Percentiles rank a stretch among this genome's conserved stretches.
Conservation (phyloP, 2,113 vertebrate species). For the Equus quagga region DNA sequence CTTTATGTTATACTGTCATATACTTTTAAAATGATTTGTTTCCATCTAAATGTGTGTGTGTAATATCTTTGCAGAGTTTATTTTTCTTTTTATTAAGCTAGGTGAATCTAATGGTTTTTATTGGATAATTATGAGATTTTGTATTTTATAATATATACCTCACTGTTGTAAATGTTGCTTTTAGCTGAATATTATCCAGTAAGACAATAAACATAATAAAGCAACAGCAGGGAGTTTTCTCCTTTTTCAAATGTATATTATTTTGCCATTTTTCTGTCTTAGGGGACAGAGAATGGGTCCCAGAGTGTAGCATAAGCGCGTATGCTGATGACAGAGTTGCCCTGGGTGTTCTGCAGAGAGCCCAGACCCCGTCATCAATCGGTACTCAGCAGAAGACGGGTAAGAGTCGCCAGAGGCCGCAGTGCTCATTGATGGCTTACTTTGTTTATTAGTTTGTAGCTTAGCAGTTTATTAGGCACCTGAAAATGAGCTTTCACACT, state of each 20-base stretch:
- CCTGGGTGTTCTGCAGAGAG: constrained; percentile 37
- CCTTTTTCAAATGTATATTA: neutral
- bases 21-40: neutral
- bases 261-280: constrained; percentile 45
- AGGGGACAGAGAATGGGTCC: constrained; percentile 84
- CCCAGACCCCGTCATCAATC: neutral
- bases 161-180: neutral
- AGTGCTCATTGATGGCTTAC: neutral
- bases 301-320: constrained; percentile 75
- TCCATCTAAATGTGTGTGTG: neutral
- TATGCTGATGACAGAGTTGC: constrained; percentile 67
- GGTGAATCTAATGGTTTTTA: neutral
- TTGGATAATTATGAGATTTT: neutral
- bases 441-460: neutral
- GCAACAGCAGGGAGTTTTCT: neutral
- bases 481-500: neutral
- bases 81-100: neutral
- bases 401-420: constrained; percentile 28
- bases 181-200: constrained; percentile 25
- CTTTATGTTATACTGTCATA: neutral
- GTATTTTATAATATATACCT: neutral
- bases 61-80: neutral
- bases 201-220: neutral
- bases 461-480: neutral
- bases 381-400: constrained; percentile 3